Evolutionary conservation across 2,888 invertebrate genomes (phyloP).

Genomic region (Netelia fuscicornis): DNA sequence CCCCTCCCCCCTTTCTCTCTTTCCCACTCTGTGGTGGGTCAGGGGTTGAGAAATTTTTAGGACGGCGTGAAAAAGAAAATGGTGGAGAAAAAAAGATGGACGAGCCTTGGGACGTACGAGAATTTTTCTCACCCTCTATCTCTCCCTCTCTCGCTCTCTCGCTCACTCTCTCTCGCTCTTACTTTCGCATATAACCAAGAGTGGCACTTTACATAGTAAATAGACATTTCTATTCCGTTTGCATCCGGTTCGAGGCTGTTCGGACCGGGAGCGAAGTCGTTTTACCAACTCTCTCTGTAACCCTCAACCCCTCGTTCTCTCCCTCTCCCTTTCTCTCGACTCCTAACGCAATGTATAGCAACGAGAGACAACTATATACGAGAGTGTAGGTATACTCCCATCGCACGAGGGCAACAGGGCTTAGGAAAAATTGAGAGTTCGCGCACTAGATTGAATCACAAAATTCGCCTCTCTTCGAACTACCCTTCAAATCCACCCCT

Average conservation of each 20-base stretch:
- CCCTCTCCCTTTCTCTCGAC: constrained; percentile 2
- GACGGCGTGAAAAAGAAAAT: constrained; percentile 18
- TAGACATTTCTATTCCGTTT: constrained; percentile 71
- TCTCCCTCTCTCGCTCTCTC: not conserved
- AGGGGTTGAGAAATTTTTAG: constrained; percentile 31
- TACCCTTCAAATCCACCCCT: constrained; percentile 31
- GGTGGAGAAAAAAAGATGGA: constrained; percentile 26
- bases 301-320: not conserved
- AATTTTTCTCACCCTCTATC: constrained; percentile 15
- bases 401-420: constrained; percentile 47
- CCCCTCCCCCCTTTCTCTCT: not conserved
- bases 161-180: constrained; percentile 43
- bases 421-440: constrained; percentile 70
- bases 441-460: constrained; percentile 69
- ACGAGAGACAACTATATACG: constrained; percentile 26
- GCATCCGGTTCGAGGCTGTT: constrained; percentile 66
- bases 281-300: constrained; percentile 36
- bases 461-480: constrained; percentile 63
- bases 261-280: constrained; percentile 64
- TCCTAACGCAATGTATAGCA: constrained; percentile 32
- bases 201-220: constrained; percentile 73
- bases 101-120: constrained; percentile 40
- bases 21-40: too few species aligned
- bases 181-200: constrained; percentile 68
- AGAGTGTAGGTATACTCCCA: not conserved